Percentiles rank a stretch among this genome's conserved stretches.
Evolutionary conservation across 2,888 invertebrate species (phyloP).

Genomic region (Monopis laevigella): DNA sequence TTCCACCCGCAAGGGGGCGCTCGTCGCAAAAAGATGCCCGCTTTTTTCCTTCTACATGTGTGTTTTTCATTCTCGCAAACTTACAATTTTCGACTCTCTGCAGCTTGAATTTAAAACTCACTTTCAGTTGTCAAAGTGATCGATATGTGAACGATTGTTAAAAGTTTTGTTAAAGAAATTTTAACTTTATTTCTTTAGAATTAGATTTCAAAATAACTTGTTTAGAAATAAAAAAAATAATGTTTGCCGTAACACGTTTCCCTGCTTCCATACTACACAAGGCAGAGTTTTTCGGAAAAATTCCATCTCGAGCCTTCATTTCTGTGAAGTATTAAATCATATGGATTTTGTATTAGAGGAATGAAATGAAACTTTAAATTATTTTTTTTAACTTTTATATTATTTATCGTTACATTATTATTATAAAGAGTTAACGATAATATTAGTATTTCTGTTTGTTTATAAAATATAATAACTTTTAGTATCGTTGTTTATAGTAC

Average conservation of each 20-base stretch:
- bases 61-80: slow-evolving; percentile 4
- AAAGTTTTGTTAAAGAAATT: slow-evolving; percentile 18
- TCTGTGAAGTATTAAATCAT: no score
- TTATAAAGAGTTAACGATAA: no score
- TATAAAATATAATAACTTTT: no score
- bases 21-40: slow-evolving; percentile 59
- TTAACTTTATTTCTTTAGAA: slow-evolving; percentile 15
- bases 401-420: no score
- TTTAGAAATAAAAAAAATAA: background rate
- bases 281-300: slow-evolving; percentile 7
- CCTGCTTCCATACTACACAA: slow-evolving; percentile 1
- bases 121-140: slow-evolving; percentile 20
- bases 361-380: no score
- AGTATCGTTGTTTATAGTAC: no score
- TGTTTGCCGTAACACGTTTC: slow-evolving; percentile 11
- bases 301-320: no score
- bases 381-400: no score
- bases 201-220: slow-evolving; percentile 25
- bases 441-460: no score
- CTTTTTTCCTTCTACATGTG: slow-evolving; percentile 34
- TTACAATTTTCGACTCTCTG: slow-evolving; percentile 13
- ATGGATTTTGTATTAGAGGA: no score
- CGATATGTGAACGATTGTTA: slow-evolving; percentile 10
- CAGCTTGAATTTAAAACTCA: slow-evolving; percentile 23
- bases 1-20: slow-evolving; percentile 43